Conservation (phyloP, 2,797 vertebrate species). For the Manis pentadactyla region DNA sequence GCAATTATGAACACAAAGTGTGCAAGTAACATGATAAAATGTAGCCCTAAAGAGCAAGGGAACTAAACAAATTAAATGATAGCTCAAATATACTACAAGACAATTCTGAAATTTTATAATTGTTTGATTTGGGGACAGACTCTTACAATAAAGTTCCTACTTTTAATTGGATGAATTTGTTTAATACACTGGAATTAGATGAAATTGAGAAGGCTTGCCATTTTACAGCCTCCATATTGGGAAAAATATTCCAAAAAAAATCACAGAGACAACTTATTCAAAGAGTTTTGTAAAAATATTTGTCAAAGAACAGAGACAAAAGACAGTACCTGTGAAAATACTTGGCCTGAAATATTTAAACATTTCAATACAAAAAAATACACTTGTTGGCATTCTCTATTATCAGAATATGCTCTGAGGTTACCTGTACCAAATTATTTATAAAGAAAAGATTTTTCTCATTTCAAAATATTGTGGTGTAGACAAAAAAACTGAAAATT, state of each 20-base stretch:
- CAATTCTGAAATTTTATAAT: constrained; percentile 17
- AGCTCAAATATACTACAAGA: neutral
- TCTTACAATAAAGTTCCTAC: neutral
- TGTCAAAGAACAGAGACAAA: neutral
- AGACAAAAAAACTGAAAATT: neutral
- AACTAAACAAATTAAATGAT: neutral
- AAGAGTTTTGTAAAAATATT: constrained; percentile 39
- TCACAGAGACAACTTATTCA: neutral
- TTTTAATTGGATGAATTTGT: constrained; percentile 10
- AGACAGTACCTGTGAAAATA: constrained; percentile 29
- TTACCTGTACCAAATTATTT: neutral
- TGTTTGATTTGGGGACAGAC: neutral
- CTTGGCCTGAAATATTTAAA: constrained; percentile 43
- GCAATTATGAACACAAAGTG: neutral
- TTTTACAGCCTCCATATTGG: neutral
- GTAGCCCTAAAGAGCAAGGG: neutral
- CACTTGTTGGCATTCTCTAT: neutral
- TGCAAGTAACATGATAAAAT: neutral
- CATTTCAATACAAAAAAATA: constrained; percentile 55
- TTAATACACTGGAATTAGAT: neutral
- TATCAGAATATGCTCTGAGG: neutral
- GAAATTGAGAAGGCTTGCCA: neutral
- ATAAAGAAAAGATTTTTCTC: constrained; percentile 5
- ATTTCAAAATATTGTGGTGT: neutral
- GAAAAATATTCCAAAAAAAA: neutral